Conservation (phyloP, 2,888 invertebrate species). For the Caenorhabditis becei region DNA sequence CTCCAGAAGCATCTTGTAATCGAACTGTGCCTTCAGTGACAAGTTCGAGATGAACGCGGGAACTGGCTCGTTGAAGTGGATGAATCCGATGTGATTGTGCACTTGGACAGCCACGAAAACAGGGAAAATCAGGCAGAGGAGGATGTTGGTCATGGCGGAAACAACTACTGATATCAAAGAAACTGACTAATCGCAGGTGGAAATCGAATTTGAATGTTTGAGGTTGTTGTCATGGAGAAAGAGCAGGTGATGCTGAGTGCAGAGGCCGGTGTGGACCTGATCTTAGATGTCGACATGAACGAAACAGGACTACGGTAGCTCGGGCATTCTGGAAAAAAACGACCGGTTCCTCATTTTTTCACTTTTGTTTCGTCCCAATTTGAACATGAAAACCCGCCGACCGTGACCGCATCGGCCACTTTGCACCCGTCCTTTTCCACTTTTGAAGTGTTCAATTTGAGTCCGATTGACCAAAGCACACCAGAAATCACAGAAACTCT, state of each 20-base stretch:
- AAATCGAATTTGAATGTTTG: slow-evolving; percentile 10
- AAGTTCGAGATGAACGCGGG: slow-evolving; percentile 27
- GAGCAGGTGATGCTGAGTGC: slow-evolving; percentile 5
- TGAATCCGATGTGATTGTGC: slow-evolving; percentile 45
- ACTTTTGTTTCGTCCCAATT: slow-evolving; percentile 2
- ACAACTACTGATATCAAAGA: too few relatives aligned
- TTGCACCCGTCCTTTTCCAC: slow-evolving; percentile 26
- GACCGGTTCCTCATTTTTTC: not conserved
- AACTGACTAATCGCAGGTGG: slow-evolving; percentile 2
- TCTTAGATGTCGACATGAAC: not conserved
- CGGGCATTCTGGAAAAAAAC: not conserved
- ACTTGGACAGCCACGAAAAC: slow-evolving; percentile 13
- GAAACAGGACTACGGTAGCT: not conserved
- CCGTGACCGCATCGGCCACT: slow-evolving; percentile 2
- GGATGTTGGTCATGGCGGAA: slow-evolving; percentile 1
- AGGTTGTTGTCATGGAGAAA: slow-evolving; percentile 26
- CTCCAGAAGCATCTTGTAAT: slow-evolving; percentile 42
- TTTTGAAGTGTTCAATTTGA: slow-evolving; percentile 10
- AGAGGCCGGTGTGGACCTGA: slow-evolving; percentile 10
- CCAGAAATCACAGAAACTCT: slow-evolving; percentile 23
- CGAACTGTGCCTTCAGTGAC: slow-evolving; percentile 48
- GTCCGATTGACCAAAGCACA: slow-evolving; percentile 38
- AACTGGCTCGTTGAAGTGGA: slow-evolving; percentile 20
- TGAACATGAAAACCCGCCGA: slow-evolving; percentile 5
- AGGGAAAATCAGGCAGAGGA: slow-evolving; percentile 19